Evolutionary conservation across 1,140 invertebrate species (phyloP).

Genomic region (Macrosteles quadrilineatus): DNA sequence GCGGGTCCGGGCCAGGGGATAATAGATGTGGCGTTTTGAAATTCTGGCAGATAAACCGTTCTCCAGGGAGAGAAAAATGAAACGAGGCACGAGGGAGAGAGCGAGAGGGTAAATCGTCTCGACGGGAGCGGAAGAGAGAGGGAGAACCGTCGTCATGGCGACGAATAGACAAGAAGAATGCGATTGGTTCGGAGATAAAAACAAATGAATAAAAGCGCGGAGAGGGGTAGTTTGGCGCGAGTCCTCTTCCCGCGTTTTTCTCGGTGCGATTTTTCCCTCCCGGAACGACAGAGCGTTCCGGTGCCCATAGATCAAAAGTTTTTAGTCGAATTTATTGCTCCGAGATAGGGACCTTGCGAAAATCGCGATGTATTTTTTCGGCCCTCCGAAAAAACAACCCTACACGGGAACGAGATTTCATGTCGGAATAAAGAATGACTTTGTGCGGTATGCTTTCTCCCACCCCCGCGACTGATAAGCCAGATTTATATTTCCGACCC

Average conservation of each 20-base stretch:
- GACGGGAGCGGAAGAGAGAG: conserved; percentile 17
- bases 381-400: conserved; percentile 28
- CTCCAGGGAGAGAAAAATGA: conserved; percentile 30
- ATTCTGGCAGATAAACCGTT: conserved; percentile 28
- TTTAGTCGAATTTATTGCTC: conserved; percentile 31
- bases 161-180: conserved; percentile 29
- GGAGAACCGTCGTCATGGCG: conserved; percentile 10
- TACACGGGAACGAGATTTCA: conserved; percentile 28
- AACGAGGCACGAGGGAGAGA: conserved; percentile 25
- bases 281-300: conserved; percentile 16
- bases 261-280: conserved; percentile 25
- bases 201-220: conserved; percentile 30
- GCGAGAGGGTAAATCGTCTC: conserved; percentile 7
- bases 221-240: conserved; percentile 27
- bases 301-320: conserved; percentile 30
- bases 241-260: conserved; percentile 27
- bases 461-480: conserved; percentile 18
- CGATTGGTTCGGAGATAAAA: conserved; percentile 31
- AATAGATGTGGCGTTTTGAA: conserved; percentile 31
- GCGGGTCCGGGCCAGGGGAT: not conserved
- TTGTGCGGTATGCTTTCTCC: conserved; percentile 25
- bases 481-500: conserved; percentile 31
- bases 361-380: conserved; percentile 30
- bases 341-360: conserved; percentile 30
- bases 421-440: conserved; percentile 31